Evolutionary conservation across 2,113 vertebrate genomes (phyloP), one percentile per base, ranked within the genome.

Genomic region (Chamaea fasciata): DNA sequence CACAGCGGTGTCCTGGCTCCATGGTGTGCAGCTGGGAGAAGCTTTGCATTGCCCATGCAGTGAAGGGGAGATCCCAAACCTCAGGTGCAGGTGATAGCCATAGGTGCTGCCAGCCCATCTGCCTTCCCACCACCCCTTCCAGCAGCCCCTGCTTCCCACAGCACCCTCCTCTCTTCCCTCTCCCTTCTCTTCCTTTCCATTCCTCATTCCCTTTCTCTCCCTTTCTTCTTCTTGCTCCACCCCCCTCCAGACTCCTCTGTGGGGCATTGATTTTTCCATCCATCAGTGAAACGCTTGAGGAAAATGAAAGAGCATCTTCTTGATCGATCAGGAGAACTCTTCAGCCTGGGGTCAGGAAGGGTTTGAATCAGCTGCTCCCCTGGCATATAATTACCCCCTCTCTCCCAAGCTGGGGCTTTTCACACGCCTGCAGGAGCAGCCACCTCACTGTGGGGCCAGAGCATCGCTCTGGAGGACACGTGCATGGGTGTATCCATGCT

Each of bases 231-330:
- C 37, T 78, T 77, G 65, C 93, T 96, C 94, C 83, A 92, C 84
- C 90, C 82, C 96, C 83, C 57, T 57, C 79, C 94, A 90, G 79
- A 85, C 95, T 95, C 82, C 96, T 85, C 94, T 11, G 76, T 93
- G 89, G 96, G 84, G 59, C 97, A 98, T 98, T 91, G 98, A 98
- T 98, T 98, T 98, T 97, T 97, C 97, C 96, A 97, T 98, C 98
- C 97, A 90, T 98, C 97, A 98, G 97, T 53, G 90, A 94, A 98
- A 98, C 82, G 96, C 97, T 97, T 79, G 94, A 97, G 97, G 98
- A 97, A 97, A 97, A 98, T 97, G 97, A 97, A 97, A 98, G 97
- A 94, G 96, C 97, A 88, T 98, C 97, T 97, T 84, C 37, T 49
- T 92, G 97, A 98, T 98, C 98, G 97, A 98, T 97, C 96, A 91